Evolutionary conservation across 2,888 invertebrate species (phyloP).

Genomic region (Philereme vetulata): DNA sequence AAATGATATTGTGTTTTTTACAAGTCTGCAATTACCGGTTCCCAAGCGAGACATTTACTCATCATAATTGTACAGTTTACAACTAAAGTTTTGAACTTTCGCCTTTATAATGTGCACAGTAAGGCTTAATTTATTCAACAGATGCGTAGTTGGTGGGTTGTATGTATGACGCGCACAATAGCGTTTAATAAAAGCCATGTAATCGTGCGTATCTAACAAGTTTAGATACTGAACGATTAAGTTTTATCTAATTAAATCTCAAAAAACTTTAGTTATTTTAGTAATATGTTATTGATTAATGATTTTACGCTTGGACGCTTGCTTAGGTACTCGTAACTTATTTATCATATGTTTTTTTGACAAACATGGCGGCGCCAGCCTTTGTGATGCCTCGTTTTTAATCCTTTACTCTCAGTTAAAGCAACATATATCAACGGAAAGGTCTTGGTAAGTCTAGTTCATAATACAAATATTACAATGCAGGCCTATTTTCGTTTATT

Average conservation of each 20-base stretch:
- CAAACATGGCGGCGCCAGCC: too few relatives aligned
- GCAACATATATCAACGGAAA: too few relatives aligned
- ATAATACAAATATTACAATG: too few relatives aligned
- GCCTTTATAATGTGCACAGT: not conserved
- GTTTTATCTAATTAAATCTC: constrained; percentile 17
- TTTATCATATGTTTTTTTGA: too few relatives aligned
- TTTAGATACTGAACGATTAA: constrained; percentile 3
- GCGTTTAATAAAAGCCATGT: constrained; percentile 10
- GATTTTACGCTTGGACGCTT: constrained; percentile 11
- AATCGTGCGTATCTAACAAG: constrained; percentile 28
- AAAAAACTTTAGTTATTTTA: constrained; percentile 16
- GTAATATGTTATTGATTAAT: constrained; percentile 9
- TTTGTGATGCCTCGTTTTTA: too few relatives aligned
- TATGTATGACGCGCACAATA: constrained; percentile 10
- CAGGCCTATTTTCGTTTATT: too few relatives aligned
- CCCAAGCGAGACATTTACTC: constrained; percentile 4
- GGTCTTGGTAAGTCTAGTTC: too few relatives aligned
- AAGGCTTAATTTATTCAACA: constrained; percentile 2
- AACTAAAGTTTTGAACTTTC: constrained; percentile 2
- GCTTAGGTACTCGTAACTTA: too few relatives aligned
- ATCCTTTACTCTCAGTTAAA: too few relatives aligned
- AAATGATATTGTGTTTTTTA: not conserved
- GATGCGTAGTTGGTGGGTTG: not conserved
- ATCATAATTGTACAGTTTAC: constrained; percentile 1
- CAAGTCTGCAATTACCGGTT: constrained; percentile 6